A percentile compares a stretch with the other conserved stretches of the same genome.
phyloP scores from a whole-genome alignment of 2,113 vertebrate species.

The Oriolus oriolus region DNA sequence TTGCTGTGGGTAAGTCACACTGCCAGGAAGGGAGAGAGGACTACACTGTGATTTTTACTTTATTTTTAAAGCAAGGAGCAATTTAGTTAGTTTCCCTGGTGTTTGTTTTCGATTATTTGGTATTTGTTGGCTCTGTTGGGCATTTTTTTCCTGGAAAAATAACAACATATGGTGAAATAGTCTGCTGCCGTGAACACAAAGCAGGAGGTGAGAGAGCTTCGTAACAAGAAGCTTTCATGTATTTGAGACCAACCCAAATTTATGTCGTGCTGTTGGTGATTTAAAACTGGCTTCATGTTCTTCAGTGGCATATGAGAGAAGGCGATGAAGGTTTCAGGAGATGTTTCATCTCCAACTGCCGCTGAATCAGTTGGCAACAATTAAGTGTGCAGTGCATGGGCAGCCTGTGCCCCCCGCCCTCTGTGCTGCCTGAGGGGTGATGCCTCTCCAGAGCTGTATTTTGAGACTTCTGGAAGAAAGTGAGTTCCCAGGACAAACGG shows the following conservation, averaged over 20 bases:
- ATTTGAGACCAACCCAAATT: background rate
- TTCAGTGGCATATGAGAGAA: background rate
- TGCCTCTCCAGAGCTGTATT: background rate
- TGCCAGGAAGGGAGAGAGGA: background rate
- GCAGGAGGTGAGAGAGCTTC: background rate
- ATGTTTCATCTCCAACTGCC: background rate
- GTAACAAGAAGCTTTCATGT: background rate
- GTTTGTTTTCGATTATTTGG: slow-evolving; percentile 19
- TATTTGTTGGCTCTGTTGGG: slow-evolving; percentile 15
- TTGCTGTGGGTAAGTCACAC: background rate
- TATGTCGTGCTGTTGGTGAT: background rate
- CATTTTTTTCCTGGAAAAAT: slow-evolving; percentile 4
- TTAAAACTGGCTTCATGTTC: background rate
- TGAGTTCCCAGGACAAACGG: background rate
- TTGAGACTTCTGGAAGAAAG: background rate
- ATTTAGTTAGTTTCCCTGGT: background rate
- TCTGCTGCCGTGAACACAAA: slow-evolving; percentile 21
- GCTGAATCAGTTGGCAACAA: background rate
- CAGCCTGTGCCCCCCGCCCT: background rate
- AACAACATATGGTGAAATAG: slow-evolving; percentile 24
- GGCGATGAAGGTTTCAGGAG: background rate
- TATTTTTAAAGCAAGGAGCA: background rate
- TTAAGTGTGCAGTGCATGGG: background rate
- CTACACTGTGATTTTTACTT: background rate
- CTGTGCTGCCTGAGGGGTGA: background rate